These are phyloP conservation scores for Allolobophora icterica DNA, from an alignment of 2,888 invertebrate genomes.

Conservation along the genomic window DNA sequence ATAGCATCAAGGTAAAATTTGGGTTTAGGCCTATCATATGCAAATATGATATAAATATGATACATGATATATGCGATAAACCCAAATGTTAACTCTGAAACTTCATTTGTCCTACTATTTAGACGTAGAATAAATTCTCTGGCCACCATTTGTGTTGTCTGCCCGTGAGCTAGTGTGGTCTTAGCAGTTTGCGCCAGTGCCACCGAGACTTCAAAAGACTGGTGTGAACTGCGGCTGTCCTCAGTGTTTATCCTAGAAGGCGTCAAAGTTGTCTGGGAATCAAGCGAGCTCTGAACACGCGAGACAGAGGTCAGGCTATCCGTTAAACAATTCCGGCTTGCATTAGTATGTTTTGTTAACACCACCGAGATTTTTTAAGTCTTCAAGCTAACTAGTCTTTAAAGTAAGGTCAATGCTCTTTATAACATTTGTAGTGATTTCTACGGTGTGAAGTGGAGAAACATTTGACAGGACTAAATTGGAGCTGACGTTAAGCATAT, in stretches of 20 bases:
- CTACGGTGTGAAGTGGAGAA: too few species aligned
- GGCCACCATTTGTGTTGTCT: not conserved
- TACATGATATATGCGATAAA: too few species aligned
- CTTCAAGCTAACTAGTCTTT: not conserved
- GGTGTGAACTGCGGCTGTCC: not conserved
- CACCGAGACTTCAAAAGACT: too few species aligned
- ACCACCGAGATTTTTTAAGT: not conserved
- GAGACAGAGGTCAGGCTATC: not conserved
- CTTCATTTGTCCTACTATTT: too few species aligned
- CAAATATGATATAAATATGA: too few species aligned
- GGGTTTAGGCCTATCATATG: too few species aligned
- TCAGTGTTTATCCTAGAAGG: constrained; percentile 10
- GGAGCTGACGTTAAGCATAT: not conserved
- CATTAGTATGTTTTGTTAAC: not conserved
- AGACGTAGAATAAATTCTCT: not conserved
- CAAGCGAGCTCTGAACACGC: not conserved
- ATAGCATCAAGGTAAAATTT: too few species aligned
- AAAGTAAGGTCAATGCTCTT: not conserved
- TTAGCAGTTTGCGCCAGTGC: not conserved
- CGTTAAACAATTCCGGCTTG: not conserved
- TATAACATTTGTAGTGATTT: not conserved
- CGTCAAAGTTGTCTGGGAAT: not conserved
- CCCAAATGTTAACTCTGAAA: too few species aligned
- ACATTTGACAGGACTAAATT: not conserved
- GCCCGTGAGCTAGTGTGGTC: not conserved